A percentile compares a stretch with the other conserved stretches of the same genome.
These are phyloP conservation scores for Oenanthe melanoleuca DNA, from an alignment of 2,113 vertebrate genomes.

Conservation along the genomic window DNA sequence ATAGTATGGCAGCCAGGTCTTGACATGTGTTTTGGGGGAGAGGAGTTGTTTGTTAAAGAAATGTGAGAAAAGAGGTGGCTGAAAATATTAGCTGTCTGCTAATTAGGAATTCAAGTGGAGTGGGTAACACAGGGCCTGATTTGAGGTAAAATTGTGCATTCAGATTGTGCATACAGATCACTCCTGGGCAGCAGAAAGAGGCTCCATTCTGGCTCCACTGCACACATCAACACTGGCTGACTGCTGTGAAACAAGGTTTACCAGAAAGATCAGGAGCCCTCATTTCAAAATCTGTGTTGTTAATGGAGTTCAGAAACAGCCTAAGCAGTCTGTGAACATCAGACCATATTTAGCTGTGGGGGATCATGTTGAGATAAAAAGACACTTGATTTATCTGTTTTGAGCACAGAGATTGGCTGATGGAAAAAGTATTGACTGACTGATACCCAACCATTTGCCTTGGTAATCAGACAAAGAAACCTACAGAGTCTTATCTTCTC, in stretches of 20 bases:
- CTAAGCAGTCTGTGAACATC: background rate
- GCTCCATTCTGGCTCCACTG: accelerated
- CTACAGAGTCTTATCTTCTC: accelerated
- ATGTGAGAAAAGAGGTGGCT: background rate
- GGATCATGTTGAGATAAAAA: background rate
- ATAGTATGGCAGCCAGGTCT: background rate
- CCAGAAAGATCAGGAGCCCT: background rate
- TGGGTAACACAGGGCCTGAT: background rate
- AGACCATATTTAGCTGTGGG: background rate
- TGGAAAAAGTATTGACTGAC: background rate
- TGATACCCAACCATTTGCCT: background rate
- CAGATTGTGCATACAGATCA: background rate
- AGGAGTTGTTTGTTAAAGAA: background rate
- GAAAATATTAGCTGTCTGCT: background rate
- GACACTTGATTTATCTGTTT: background rate
- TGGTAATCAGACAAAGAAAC: background rate
- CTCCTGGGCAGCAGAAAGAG: no score
- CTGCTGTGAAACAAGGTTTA: background rate
- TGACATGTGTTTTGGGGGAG: background rate
- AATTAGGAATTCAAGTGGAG: background rate
- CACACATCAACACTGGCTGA: no score
- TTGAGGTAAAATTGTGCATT: background rate
- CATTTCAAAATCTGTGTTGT: background rate
- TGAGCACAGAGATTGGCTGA: background rate
- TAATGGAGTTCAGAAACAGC: background rate